Evolutionary conservation across 2,113 vertebrate genomes (phyloP), one percentile per base, ranked within the genome.

Genomic region (Pagrus major): DNA sequence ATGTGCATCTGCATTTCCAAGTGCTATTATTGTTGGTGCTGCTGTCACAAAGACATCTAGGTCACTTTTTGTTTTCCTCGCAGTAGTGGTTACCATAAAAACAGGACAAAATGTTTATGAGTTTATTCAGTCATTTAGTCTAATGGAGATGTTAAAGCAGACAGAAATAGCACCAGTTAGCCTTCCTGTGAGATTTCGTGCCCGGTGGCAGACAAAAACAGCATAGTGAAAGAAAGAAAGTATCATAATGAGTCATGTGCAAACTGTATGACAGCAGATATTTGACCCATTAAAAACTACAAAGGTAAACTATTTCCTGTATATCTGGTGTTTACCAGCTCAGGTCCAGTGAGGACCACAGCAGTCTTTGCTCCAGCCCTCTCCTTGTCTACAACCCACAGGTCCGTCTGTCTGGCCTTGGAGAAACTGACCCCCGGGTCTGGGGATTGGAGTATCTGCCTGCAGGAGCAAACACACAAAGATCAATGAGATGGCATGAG

Each of bases 301-400:
- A 46, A 20, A 2, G 20, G 44, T 42, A 31, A 63, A 35, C 14
- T 52, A 49, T 55, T 55, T 69, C 52, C 18, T 51, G 41, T 65
- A 15, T 21, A 60, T 58, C 46, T 1, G 16, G 29, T 78, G 71
- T 91, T 95, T 93, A 99, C 97, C 96, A 99, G 93, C 76, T 98
- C 96, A 20, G 95, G 95, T 64, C 97, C 97, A 0, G 90, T 96
- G 83, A 98, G 79, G 84, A 99, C 91, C 68, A 98, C 63, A 5
- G 96, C 97, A 41, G 90, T 91, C 73, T 94, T 95, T 54, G 56
- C 80, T 25, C 31, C 72, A 58, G 3, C 42, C 25, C 37, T 2
- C 71, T 88, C 81, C 39, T 55, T 93, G 71, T 91, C 79, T 49
- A 71, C 86, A 46, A 6, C 75, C 88, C 42, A 86, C 23, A 93